phyloP scores from a whole-genome alignment of 2,797 vertebrate species.

The Tapera naevia region DNA sequence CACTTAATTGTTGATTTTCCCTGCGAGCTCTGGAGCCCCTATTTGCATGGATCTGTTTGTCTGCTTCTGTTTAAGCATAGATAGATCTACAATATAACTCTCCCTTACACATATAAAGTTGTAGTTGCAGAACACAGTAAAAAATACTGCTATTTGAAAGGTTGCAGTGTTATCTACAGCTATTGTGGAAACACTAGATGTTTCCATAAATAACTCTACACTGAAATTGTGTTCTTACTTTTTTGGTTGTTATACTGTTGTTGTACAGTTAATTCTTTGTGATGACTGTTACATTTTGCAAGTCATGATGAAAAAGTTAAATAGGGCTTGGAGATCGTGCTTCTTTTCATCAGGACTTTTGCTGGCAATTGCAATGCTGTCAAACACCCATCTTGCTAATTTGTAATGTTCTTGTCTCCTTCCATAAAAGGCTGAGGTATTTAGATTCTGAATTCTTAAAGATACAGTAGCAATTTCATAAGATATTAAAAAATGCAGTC shows the following conservation, averaged over 20 bases:
- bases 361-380: conserved; percentile 22
- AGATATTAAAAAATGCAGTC: background rate
- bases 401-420: conserved; percentile 50
- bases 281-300: conserved; percentile 26
- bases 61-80: background rate
- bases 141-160: background rate
- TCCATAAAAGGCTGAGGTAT: conserved; percentile 74
- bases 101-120: background rate
- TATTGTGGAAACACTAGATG: background rate
- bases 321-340: background rate
- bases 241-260: background rate
- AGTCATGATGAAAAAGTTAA: background rate
- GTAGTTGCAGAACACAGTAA: background rate
- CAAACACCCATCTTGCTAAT: conserved; percentile 44
- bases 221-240: background rate
- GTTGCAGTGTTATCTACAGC: background rate
- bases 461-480: conserved; percentile 31
- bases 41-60: background rate
- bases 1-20: background rate
- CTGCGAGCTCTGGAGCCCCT: background rate
- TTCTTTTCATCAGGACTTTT: conserved; percentile 12
- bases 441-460: conserved; percentile 68
- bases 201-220: background rate
- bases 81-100: background rate
- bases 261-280: background rate